Evolutionary conservation across 2,113 vertebrate genomes (phyloP).

Genomic region (Neofelis nebulosa): DNA sequence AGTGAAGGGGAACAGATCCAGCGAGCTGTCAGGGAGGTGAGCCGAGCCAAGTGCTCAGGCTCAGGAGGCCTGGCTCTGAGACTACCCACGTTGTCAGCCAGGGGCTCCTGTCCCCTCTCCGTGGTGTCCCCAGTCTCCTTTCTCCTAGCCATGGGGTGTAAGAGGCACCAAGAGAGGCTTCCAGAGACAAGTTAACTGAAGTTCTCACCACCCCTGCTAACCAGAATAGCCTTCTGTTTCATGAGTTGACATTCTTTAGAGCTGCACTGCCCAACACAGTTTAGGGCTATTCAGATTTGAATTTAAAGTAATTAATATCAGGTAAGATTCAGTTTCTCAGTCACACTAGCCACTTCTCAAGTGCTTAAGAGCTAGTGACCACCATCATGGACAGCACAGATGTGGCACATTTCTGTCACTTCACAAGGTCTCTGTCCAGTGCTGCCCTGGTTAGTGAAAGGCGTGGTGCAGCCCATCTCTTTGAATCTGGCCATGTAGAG

Average conservation of each 20-base stretch:
- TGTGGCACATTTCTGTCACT: neutral
- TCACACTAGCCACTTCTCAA: neutral
- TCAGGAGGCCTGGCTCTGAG: neutral
- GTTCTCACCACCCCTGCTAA: neutral
- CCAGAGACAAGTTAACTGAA: neutral
- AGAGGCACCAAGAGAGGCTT: neutral
- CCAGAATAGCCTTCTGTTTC: neutral
- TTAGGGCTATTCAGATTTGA: neutral
- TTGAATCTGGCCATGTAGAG: neutral
- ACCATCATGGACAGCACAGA: no score
- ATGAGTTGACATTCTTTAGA: neutral
- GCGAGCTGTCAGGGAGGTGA: rapidly evolving
- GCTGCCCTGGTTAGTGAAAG: neutral
- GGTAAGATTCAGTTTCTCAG: neutral
- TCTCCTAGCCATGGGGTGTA: neutral
- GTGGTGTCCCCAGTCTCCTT: neutral
- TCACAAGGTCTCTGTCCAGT: neutral
- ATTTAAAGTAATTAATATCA: neutral
- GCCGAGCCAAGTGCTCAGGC: neutral
- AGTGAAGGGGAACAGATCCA: no score
- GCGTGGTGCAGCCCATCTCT: neutral
- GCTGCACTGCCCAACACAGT: neutral
- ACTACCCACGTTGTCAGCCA: neutral
- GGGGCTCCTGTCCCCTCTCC: neutral
- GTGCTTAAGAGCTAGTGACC: neutral